These are phyloP conservation scores for Mobula hypostoma DNA, from an alignment of 2,113 vertebrate genomes.

Conservation along the genomic window DNA sequence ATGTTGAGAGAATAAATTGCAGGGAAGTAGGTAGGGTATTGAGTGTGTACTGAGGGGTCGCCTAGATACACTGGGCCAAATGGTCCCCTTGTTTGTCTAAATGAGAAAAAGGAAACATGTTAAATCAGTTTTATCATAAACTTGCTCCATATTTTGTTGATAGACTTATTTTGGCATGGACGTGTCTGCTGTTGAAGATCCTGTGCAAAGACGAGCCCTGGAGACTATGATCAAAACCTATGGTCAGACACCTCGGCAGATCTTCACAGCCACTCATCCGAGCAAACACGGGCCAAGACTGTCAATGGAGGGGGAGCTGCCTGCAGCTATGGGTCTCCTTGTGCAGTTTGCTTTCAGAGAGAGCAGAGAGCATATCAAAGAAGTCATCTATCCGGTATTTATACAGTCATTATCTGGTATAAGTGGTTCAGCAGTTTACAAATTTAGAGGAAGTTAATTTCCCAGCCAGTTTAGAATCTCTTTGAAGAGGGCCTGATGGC, in stretches of 20 bases:
- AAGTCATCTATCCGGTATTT: constrained; percentile 74
- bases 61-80: too few species aligned
- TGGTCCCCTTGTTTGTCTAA: too few species aligned
- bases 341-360: constrained; percentile 95
- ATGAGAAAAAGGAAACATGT: too few species aligned
- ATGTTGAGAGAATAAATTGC: too few species aligned
- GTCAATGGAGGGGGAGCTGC: constrained; percentile 84
- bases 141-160: neutral
- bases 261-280: constrained; percentile 76
- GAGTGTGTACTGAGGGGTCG: too few species aligned
- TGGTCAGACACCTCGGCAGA: constrained; percentile 88
- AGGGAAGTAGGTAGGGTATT: too few species aligned
- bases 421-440: neutral
- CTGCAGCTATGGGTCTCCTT: constrained; percentile 85
- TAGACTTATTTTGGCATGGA: constrained; percentile 99
- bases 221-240: constrained; percentile 99
- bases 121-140: neutral
- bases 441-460: neutral
- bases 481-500: neutral
- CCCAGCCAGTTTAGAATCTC: neutral
- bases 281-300: constrained; percentile 72
- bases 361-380: constrained; percentile 75
- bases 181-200: constrained; percentile 92
- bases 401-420: neutral
- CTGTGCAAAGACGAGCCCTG: constrained; percentile 88